Conservation (phyloP, 2,797 vertebrate species). For the Meda fulgida region DNA sequence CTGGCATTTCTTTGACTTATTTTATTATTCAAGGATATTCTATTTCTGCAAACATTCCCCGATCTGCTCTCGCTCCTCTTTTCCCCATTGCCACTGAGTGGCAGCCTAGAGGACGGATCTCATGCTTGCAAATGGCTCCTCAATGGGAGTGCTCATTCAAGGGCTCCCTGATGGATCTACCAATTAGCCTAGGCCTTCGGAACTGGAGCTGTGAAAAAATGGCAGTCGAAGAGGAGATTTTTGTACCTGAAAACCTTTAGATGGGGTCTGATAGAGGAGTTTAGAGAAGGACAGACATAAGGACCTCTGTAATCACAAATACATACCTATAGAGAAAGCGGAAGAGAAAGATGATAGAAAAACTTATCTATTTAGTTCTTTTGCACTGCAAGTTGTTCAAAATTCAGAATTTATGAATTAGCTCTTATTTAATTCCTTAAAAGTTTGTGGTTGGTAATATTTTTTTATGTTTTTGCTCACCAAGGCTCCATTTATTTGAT, state of each 20-base stretch:
- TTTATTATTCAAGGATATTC: not conserved
- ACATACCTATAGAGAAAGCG: not conserved
- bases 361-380: not conserved
- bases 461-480: not conserved
- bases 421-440: not conserved
- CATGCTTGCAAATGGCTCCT: slow-evolving; percentile 15
- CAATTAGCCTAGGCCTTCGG: not conserved
- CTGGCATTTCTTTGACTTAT: not conserved
- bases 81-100: slow-evolving; percentile 4
- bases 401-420: not conserved
- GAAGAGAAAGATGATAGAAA: no score
- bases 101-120: not conserved
- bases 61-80: not conserved
- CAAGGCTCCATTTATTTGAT: not conserved
- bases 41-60: not conserved
- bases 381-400: not conserved
- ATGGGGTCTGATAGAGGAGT: not conserved
- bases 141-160: not conserved
- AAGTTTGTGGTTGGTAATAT: not conserved
- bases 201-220: not conserved
- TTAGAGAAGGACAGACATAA: not conserved
- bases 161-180: not conserved
- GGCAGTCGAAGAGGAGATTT: not conserved
- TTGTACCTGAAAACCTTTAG: not conserved
- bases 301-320: not conserved